Evolutionary conservation across 2,113 vertebrate genomes (phyloP).

Genomic region (Eurystomus gularis): DNA sequence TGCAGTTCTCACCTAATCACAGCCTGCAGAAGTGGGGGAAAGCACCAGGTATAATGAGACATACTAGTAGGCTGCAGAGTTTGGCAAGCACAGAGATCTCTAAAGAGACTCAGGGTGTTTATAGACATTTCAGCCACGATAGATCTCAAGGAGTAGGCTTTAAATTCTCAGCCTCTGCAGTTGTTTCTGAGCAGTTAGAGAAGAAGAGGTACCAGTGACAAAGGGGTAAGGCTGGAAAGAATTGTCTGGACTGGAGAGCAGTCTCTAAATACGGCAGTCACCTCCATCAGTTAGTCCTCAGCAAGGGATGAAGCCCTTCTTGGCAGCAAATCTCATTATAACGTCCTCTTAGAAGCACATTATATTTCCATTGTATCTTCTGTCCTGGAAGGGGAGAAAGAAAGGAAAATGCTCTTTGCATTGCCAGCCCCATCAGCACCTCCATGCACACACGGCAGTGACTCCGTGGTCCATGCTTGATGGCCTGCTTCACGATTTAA

Average conservation of each 20-base stretch:
- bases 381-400: background rate
- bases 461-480: background rate
- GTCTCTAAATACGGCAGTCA: background rate
- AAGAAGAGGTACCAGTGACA: background rate
- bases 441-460: rapidly evolving
- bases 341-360: background rate
- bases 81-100: background rate
- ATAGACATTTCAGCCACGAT: background rate
- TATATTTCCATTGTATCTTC: background rate
- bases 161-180: background rate
- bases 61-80: background rate
- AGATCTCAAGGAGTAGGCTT: background rate
- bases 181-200: background rate
- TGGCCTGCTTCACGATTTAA: background rate
- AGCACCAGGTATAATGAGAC: background rate
- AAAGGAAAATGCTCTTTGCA: background rate
- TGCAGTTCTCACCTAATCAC: slow-evolving; percentile 7
- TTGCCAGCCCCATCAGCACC: background rate
- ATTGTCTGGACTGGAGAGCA: background rate
- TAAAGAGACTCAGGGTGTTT: slow-evolving; percentile 42
- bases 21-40: background rate
- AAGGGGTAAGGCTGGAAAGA: background rate
- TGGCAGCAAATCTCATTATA: background rate
- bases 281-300: background rate
- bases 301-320: background rate